phyloP scores from a whole-genome alignment of 2,888 invertebrate species.

The Phragmatobia fuliginosa region DNA sequence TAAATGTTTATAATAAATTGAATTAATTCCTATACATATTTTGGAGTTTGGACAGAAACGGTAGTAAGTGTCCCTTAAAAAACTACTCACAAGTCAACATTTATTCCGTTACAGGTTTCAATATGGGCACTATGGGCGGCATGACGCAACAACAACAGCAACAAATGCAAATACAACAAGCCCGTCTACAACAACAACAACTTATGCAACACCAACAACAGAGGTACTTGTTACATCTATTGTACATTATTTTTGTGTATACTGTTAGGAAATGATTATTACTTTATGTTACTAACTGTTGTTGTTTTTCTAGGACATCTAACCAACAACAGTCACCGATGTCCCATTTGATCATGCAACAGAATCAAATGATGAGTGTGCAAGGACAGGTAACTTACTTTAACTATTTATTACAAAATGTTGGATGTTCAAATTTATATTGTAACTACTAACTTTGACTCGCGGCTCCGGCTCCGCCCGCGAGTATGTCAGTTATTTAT shows the following conservation, averaged over 20 bases:
- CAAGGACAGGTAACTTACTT: conserved; percentile 83
- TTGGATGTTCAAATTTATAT: no score
- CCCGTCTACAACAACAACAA: conserved; percentile 84
- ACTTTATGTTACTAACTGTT: conserved; percentile 35
- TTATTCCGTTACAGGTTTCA: conserved; percentile 60
- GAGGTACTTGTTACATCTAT: conserved; percentile 10
- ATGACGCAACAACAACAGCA: conserved; percentile 82
- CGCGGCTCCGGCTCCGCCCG: no score
- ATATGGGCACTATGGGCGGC: conserved; percentile 72
- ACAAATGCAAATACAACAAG: conserved; percentile 88
- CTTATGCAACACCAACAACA: conserved; percentile 87
- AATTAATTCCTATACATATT: no score
- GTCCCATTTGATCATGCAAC: conserved; percentile 84
- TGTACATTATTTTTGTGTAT: conserved; percentile 4
- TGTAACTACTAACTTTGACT: no score
- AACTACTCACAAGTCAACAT: neutral
- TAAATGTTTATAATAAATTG: no score
- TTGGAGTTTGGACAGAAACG: neutral
- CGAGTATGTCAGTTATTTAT: no score
- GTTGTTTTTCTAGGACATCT: conserved; percentile 64
- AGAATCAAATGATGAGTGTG: conserved; percentile 85
- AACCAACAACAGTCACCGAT: conserved; percentile 84
- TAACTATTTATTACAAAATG: no score
- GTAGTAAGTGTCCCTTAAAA: neutral
- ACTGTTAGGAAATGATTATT: neutral